Percentiles rank a stretch among this genome's conserved stretches.
Evolutionary conservation across 2,113 vertebrate genomes (phyloP).

Genomic region (Nymphicus hollandicus): DNA sequence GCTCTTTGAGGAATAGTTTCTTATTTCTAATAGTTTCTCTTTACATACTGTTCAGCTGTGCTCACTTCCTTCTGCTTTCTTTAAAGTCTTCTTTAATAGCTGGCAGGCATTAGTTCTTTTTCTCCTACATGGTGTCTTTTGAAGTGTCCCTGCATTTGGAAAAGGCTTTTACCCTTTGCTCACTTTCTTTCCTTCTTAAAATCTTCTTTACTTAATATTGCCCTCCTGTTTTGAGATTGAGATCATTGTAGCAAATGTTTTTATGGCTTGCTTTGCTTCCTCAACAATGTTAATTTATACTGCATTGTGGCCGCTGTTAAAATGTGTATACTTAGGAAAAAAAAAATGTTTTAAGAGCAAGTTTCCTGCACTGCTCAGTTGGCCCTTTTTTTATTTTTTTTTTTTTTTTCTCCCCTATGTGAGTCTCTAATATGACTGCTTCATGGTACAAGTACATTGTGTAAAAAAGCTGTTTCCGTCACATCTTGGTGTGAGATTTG

Average conservation of each 20-base stretch:
- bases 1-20: neutral
- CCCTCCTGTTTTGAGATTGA: neutral
- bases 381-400: neutral
- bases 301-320: neutral
- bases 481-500: neutral
- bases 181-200: neutral
- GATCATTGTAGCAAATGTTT: neutral
- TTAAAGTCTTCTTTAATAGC: neutral
- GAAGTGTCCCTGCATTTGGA: neutral
- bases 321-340: neutral
- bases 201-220: neutral
- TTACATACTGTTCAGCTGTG: neutral
- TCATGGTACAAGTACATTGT: neutral
- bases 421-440: neutral
- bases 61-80: neutral
- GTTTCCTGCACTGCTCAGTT: neutral
- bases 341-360: neutral
- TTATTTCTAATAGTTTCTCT: neutral
- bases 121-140: neutral
- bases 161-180: neutral
- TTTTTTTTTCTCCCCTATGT: neutral
- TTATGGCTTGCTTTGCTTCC: neutral
- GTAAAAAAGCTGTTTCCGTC: neutral
- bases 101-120: neutral
- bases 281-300: neutral